Evolutionary conservation across 1,140 invertebrate species (phyloP).

Genomic region (Trichoplusia ni): DNA sequence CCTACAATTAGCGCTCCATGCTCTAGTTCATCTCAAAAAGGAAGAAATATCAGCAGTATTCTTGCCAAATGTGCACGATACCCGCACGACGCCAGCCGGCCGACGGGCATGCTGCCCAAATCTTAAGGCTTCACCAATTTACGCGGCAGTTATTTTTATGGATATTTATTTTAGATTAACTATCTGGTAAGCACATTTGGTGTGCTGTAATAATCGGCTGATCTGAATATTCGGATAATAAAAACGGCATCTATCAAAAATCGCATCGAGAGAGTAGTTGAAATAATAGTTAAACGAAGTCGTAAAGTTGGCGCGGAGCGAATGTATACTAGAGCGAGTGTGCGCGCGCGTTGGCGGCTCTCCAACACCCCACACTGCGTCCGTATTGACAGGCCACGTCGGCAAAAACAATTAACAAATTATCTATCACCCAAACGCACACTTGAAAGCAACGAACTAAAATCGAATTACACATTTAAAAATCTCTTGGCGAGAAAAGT

Average conservation of each 20-base stretch:
- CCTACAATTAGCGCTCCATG: conserved; percentile 58
- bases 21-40: conserved; percentile 43
- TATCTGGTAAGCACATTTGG: conserved; percentile 24
- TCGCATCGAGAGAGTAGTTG: conserved; percentile 48
- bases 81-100: conserved; percentile 35
- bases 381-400: conserved; percentile 34
- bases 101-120: conserved; percentile 47
- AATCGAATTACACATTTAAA: neutral
- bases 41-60: conserved; percentile 51
- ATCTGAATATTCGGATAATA: conserved; percentile 49
- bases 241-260: conserved; percentile 54
- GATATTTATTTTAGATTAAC: conserved; percentile 33
- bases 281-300: conserved; percentile 57
- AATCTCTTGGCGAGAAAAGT: neutral
- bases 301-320: conserved; percentile 53
- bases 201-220: conserved; percentile 26
- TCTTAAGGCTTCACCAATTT: conserved; percentile 36
- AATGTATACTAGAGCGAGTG: conserved; percentile 50
- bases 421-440: conserved; percentile 4
- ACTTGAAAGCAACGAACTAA: neutral
- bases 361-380: conserved; percentile 47
- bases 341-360: conserved; percentile 48
- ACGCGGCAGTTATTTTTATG: conserved; percentile 22
- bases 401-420: conserved; percentile 43
- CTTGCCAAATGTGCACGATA: conserved; percentile 43